Base-by-base conservation (phyloP, 2,888 invertebrate species). In the Eulithis prunata region DNA sequence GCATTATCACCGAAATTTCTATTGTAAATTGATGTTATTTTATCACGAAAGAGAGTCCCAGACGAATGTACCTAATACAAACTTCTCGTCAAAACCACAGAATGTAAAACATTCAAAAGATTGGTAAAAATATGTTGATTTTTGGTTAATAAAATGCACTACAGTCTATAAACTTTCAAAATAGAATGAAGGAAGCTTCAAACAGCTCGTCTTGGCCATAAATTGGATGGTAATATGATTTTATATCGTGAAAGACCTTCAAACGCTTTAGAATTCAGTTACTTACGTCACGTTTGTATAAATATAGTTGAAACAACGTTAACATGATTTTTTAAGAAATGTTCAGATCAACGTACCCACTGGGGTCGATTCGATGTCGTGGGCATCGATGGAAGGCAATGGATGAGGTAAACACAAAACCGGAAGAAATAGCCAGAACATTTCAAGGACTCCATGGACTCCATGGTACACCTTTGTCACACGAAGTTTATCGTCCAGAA, bases 191-290 rank as follows among this genome's bases (percentile, higher is more conserved):
- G 38, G 12, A 45, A 63, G 38, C 47, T 51, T 54, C 52, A 53
- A 58, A 54, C 41, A 62, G 53, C 43, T 62, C 46, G 54, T 66
- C 66, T 62, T 64, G 62, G 65, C 54, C 64, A 71, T 66, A 68
- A 59, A 60, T 64, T 62, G 55, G 58, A 36, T 59, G 57, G 36
- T 57, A n/a, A n/a, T n/a, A 64, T 58, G 58, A 65, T 56, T 67
- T 69, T 71, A 68, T 68, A 62, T 55, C 45, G 57, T 36, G 14
- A 14, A 57, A 69, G 68, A 64, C 69, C 71, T 71, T 68, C 65
- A 65, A 32, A 51, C 57, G 51, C 32, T 62, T 60, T 53, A 61
- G 61, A 55, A 45, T 69, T 68, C 64, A 32, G 64, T 66, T 62
- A 54, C 64, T 51, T 55, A 62, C 49, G 61, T 62, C 61, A 59